These are phyloP conservation scores for Misgurnus mizolepis DNA, from an alignment of 2,113 vertebrate species.

Conservation along the genomic window DNA sequence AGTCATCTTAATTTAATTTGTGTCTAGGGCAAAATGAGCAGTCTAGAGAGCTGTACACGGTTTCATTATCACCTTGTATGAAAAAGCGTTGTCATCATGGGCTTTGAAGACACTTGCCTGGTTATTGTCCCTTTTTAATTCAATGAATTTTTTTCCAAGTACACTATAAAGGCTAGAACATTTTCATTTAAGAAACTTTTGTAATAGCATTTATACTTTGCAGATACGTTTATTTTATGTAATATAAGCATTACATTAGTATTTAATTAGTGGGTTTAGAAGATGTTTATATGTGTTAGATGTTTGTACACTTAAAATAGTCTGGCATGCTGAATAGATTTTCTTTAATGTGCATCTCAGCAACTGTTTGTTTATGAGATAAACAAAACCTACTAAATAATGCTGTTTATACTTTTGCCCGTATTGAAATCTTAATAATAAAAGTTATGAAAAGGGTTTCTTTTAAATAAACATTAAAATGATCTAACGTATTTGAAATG, in stretches of 20 bases:
- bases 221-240: too few relatives aligned
- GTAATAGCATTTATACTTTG: too few relatives aligned
- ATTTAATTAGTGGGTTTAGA: not conserved
- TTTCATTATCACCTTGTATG: conserved; percentile 27
- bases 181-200: too few relatives aligned
- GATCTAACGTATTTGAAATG: too few relatives aligned
- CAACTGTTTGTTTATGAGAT: too few relatives aligned
- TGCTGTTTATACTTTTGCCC: not conserved
- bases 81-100: conserved; percentile 7
- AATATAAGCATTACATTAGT: too few relatives aligned
- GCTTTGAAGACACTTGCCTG: not conserved
- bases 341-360: too few relatives aligned
- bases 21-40: conserved; percentile 2
- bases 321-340: too few relatives aligned
- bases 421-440: not conserved
- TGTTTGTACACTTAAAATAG: not conserved
- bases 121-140: not conserved
- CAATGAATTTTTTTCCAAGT: not conserved
- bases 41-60: not conserved
- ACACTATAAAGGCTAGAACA: not conserved
- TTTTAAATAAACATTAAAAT: not conserved
- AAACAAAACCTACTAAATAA: too few relatives aligned
- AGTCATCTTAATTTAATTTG: conserved; percentile 1
- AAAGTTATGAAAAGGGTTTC: not conserved
- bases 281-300: not conserved